These are phyloP conservation scores for Apostichopus californicus DNA, from an alignment of 35 echinoderm and acorn worm species.

Conservation along the genomic window DNA sequence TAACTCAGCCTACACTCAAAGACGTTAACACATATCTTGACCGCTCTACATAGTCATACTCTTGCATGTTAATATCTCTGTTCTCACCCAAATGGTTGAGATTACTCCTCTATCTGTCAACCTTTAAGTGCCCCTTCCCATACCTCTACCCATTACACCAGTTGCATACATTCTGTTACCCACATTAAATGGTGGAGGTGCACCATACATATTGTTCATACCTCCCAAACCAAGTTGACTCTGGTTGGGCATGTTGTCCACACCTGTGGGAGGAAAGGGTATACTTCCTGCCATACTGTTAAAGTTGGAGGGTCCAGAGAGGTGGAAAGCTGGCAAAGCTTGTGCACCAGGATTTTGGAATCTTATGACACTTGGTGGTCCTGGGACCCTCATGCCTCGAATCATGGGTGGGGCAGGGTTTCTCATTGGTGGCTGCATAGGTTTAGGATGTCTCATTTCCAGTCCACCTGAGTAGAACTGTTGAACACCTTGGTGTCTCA, in stretches of 20 bases:
- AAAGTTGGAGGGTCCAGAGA: too few species aligned
- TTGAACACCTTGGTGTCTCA: neutral
- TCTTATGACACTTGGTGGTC: too few species aligned
- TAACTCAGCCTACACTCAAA: too few species aligned
- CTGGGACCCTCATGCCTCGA: conserved; percentile 30
- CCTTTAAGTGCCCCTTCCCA: neutral
- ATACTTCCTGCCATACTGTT: neutral
- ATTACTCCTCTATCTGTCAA: too few species aligned
- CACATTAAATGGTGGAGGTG: conserved; percentile 2
- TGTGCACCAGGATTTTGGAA: too few species aligned
- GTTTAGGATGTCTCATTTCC: neutral
- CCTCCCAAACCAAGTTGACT: neutral
- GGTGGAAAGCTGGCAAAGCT: too few species aligned
- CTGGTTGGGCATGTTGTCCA: neutral
- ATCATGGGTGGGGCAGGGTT: neutral
- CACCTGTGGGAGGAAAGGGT: conserved; percentile 3
- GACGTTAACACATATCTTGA: too few species aligned
- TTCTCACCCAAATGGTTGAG: too few species aligned
- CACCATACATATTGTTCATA: conserved; percentile 14
- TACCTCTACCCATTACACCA: conserved; percentile 28
- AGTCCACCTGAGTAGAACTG: conserved; percentile 34
- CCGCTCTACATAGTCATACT: too few species aligned
- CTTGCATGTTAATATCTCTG: too few species aligned
- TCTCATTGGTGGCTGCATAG: neutral
- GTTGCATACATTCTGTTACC: conserved; percentile 27